Percentiles rank a stretch among this genome's conserved stretches.
Conservation (phyloP, 2,797 vertebrate species). For the Prunella strophiata region DNA sequence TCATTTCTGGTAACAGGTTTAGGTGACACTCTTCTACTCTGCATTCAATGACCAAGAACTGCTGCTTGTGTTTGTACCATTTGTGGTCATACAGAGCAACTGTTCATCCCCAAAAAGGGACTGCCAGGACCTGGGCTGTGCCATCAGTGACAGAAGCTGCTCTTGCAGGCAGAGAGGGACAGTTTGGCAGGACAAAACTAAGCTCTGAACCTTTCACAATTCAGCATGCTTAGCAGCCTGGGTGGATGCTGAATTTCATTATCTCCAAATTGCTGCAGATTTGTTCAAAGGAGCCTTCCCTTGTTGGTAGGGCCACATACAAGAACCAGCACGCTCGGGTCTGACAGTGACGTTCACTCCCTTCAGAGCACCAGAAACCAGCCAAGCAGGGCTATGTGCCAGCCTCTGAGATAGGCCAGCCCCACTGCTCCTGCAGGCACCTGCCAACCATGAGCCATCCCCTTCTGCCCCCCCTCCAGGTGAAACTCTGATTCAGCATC, state of each 20-base stretch:
- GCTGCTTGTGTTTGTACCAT: not conserved
- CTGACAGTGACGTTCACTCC: slow-evolving; percentile 35
- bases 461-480: slow-evolving; percentile 55
- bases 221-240: slow-evolving; percentile 11
- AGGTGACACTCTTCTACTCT: not conserved
- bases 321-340: slow-evolving; percentile 55
- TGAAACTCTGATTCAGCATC: slow-evolving; percentile 75
- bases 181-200: not conserved
- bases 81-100: not conserved
- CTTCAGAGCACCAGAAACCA: slow-evolving; percentile 21
- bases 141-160: not conserved
- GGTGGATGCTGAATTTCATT: slow-evolving; percentile 51
- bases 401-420: slow-evolving; percentile 18
- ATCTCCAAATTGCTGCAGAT: slow-evolving; percentile 38
- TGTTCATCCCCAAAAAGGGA: not conserved
- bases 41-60: not conserved
- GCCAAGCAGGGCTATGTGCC: slow-evolving; percentile 23
- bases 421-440: slow-evolving; percentile 35
- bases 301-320: not conserved
- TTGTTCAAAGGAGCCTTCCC: slow-evolving; percentile 49
- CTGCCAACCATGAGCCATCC: slow-evolving; percentile 56
- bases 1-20: not conserved
- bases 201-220: not conserved
- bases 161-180: not conserved
- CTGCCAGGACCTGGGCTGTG: not conserved